Evolutionary conservation across 2,888 invertebrate species (phyloP).

Genomic region (Coremacera marginata): DNA sequence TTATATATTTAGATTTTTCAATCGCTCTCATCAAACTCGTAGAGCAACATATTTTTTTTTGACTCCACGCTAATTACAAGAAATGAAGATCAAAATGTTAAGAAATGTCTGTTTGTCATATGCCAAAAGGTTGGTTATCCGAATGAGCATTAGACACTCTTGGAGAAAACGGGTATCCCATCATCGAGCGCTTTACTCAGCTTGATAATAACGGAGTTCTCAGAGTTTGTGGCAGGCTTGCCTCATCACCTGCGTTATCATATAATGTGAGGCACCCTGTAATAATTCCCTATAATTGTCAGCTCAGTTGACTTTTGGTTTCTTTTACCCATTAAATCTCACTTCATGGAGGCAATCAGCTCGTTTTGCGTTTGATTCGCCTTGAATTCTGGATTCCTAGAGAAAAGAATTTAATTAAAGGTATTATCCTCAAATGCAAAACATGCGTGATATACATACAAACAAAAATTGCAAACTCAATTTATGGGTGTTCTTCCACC

Average conservation of each 20-base stretch:
- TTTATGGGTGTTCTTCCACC: too few relatives aligned
- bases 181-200: too few relatives aligned
- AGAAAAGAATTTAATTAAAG: neutral
- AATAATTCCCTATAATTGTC: neutral
- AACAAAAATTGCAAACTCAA: too few relatives aligned
- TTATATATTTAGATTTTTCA: too few relatives aligned
- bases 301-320: neutral
- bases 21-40: too few relatives aligned
- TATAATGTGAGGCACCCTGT: neutral
- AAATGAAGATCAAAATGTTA: too few relatives aligned
- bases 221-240: neutral
- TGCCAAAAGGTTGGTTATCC: too few relatives aligned
- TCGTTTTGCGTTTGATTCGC: neutral
- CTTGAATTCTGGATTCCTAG: neutral
- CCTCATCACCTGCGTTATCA: neutral
- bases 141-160: too few relatives aligned
- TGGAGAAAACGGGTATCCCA: too few relatives aligned
- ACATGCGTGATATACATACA: neutral
- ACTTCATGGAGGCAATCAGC: neutral
- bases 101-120: too few relatives aligned
- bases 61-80: too few relatives aligned
- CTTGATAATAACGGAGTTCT: neutral
- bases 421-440: neutral
- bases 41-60: too few relatives aligned
- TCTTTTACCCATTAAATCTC: neutral